Conservation (phyloP, 92 coral and sea anemone species). For the Palythoa grandis region DNA sequence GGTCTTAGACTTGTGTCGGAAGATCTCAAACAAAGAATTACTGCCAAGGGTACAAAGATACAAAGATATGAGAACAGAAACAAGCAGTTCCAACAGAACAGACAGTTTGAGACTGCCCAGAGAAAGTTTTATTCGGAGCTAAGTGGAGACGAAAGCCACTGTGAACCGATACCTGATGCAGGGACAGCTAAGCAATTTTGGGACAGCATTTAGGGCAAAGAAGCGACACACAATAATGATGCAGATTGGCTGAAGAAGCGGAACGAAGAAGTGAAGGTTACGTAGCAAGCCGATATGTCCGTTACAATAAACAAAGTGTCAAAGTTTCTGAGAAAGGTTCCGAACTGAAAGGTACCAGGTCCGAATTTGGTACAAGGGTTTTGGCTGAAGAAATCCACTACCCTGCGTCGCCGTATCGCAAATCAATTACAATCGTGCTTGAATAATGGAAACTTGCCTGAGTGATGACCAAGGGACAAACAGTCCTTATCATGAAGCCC, state of each 20-base stretch:
- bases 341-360: constrained; percentile 57
- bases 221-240: not conserved
- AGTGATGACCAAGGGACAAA: constrained; percentile 44
- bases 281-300: constrained; percentile 24
- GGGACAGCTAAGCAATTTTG: constrained; percentile 26
- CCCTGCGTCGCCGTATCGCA: not conserved
- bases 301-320: constrained; percentile 14
- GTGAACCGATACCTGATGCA: constrained; percentile 41
- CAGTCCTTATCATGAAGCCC: constrained; percentile 14
- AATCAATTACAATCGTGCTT: constrained; percentile 5
- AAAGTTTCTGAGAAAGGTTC: constrained; percentile 47
- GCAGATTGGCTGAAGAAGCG: constrained; percentile 6
- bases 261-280: constrained; percentile 37
- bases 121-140: constrained; percentile 20
- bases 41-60: constrained; percentile 9
- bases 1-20: constrained; percentile 20
- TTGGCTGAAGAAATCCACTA: not conserved
- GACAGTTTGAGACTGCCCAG: constrained; percentile 26
- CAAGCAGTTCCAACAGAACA: constrained; percentile 39
- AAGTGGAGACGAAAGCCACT: constrained; percentile 37
- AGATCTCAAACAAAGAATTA: constrained; percentile 44
- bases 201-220: not conserved
- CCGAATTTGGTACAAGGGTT: constrained; percentile 12
- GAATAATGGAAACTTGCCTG: constrained; percentile 19
- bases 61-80: constrained; percentile 30